Conservation (phyloP, 2,888 invertebrate genomes). For the Unio delphinus region DNA sequence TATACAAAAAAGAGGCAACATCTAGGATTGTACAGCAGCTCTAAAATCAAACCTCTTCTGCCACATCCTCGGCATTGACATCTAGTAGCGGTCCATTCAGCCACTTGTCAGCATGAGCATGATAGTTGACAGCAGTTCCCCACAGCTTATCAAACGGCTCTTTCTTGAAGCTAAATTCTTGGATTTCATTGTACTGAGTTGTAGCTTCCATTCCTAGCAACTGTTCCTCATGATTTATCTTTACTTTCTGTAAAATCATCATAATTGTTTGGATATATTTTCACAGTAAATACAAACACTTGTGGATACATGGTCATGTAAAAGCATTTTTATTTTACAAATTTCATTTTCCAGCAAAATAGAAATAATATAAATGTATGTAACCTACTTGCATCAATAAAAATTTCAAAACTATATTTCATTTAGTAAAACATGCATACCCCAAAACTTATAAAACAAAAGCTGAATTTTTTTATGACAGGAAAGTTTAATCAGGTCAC, state of each 20-base stretch:
- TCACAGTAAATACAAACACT: not conserved
- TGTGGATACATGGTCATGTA: not conserved
- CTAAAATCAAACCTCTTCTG: constrained; percentile 61
- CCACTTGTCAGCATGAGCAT: constrained; percentile 68
- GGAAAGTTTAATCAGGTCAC: too few relatives aligned
- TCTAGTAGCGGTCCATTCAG: constrained; percentile 70
- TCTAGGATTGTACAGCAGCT: too few relatives aligned
- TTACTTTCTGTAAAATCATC: constrained; percentile 53
- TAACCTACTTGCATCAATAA: too few relatives aligned
- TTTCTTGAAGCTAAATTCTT: constrained; percentile 57
- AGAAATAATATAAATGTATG: too few relatives aligned
- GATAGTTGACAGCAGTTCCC: constrained; percentile 67
- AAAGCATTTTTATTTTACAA: not conserved
- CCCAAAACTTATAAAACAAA: too few relatives aligned
- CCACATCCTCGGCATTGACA: constrained; percentile 70
- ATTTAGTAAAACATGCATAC: too few relatives aligned
- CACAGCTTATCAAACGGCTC: constrained; percentile 70
- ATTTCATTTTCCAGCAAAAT: too few relatives aligned
- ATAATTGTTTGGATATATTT: constrained; percentile 1
- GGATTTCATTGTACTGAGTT: constrained; percentile 63
- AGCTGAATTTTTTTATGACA: too few relatives aligned
- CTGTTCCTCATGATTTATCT: constrained; percentile 67
- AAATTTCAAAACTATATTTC: too few relatives aligned
- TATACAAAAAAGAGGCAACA: too few relatives aligned
- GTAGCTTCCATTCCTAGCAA: constrained; percentile 62